Base-by-base conservation (phyloP, 2,113 vertebrate species). In the Reinhardtius hippoglossoides region DNA sequence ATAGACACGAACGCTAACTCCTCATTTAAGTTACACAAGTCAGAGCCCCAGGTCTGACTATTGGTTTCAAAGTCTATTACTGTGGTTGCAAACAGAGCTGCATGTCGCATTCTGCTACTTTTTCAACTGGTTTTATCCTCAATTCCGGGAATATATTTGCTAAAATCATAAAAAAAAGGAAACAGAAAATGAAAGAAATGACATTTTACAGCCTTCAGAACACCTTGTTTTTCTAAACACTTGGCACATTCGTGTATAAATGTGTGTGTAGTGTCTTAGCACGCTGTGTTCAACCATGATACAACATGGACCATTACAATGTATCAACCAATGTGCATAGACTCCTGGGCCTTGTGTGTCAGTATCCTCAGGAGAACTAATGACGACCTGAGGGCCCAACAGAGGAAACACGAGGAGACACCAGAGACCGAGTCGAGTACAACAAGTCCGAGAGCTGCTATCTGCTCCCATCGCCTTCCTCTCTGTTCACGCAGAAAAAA, bases 391-490 rank as follows among this genome's bases (percentile, higher is more conserved):
- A 67, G 67, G 69, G 71, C 18, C 21, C 13, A 56, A 55, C 58
- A 67, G 23, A 80, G 75, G 21, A 60, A 82, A 71, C 63, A 35
- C 5, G 2, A 7, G n/a, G 44, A 78, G 23, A 52, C 74, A 87
- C 56, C 48, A 76, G 63, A 84, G 60, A 60, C 67, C 9, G 57
- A 35, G 16, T 40, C 21, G 42, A 59, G 57, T 26, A 10, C 74
- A 67, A 1, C 3, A 26, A 16, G 46, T 67, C n/a, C 16, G n/a
- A 10, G 24, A 57, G 80, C 73, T 77, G 35, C 40, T 42, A 57
- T 82, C 71, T 77, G 35, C 40, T 42, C 40, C 40, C 40, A 31
- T 42, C 12, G 40, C 40, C 55, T 67, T 63, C 60, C 12, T 24
- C 46, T 20, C 5, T 50, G 57, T 14, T 26, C 27, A 20, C 48